Evolutionary conservation across 2,888 invertebrate genomes (phyloP).

Genomic region (Drymonia ruficornis): DNA sequence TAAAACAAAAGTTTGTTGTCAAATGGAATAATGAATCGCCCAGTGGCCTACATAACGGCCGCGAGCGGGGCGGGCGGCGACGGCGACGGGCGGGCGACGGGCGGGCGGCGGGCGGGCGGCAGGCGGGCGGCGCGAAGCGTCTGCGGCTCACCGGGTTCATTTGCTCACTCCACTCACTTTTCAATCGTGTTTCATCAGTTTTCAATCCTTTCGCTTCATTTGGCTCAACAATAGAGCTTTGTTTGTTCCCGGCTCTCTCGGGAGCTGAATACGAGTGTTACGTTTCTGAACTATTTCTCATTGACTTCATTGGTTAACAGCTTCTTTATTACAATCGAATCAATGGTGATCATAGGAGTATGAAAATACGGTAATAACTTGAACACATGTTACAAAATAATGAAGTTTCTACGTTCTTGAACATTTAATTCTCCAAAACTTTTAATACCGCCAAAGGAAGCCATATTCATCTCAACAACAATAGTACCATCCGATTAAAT

Average conservation of each 20-base stretch:
- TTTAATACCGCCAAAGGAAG: slow-evolving; percentile 46
- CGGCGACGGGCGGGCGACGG: slow-evolving; percentile 11
- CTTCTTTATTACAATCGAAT: too few relatives aligned
- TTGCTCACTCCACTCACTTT: slow-evolving; percentile 38
- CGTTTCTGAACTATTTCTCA: too few relatives aligned
- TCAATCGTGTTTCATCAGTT: slow-evolving; percentile 47
- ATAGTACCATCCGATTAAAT: slow-evolving; percentile 26
- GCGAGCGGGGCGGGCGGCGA: slow-evolving; percentile 15
- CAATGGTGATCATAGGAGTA: too few relatives aligned
- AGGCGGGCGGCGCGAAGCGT: slow-evolving; percentile 17
- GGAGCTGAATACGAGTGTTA: too few relatives aligned
- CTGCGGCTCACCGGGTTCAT: slow-evolving; percentile 12
- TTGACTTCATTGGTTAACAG: too few relatives aligned
- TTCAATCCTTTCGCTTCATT: slow-evolving; percentile 49
- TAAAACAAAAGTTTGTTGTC: slow-evolving; percentile 30
- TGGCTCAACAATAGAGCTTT: slow-evolving; percentile 34
- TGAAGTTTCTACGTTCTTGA: not conserved
- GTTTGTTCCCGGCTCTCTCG: slow-evolving; percentile 17
- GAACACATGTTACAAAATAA: too few relatives aligned
- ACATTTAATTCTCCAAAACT: slow-evolving; percentile 23
- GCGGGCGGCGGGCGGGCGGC: slow-evolving; percentile 13
- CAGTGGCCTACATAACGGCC: slow-evolving; percentile 40
- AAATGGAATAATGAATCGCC: slow-evolving; percentile 36
- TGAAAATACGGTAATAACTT: too few relatives aligned
- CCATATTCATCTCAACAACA: slow-evolving; percentile 34